Base-by-base conservation (phyloP, 2,113 vertebrate species). In the Bolborhynchus lineola region DNA sequence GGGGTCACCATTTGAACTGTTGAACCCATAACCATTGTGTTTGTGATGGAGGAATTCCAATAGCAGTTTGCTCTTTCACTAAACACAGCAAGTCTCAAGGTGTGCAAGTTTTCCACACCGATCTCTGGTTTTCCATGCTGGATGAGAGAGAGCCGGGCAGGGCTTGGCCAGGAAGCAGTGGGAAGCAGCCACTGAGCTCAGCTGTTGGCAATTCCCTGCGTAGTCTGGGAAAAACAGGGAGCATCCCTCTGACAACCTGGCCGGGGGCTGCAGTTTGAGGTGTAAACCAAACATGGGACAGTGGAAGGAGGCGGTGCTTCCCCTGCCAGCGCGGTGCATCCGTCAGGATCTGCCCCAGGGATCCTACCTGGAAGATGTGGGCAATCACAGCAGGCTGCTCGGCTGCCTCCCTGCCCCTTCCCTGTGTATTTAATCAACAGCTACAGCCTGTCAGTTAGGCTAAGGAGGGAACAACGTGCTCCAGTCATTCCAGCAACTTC, bases 251-350 rank as follows among this genome's bases (percentile, higher is more conserved):
- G 28, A 41, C 16, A 18, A 0, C 31, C 25, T 9, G 47, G 8
- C 35, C 26, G 35, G 53, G 39, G 44, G 47, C 49, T 76, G 29
- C 29, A 15, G 11, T 59, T 25, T 1, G 3, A 65, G 49, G 29
- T 20, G n/a, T 35, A 25, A 35, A 28, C 31, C 1, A 1, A n/a
- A 13, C 35, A 7, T 0, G 1, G 35, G 35, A 24, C 37, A 20
- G 13, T 11, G 39, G 65, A 42, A n/a, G 46, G 64, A 24, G 59
- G 25, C 0, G 0, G 52, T 0, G 7, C 26, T 37, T 67, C 25
- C 28, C 15, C 67, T 37, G 55, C 29, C 20, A 7, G 2, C 1
- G 2, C 2, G 1, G 31, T 2, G 1, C n/a, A 5, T 44, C n/a
- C 41, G 13, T 28, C 18, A 13, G n/a, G 83, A 7, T 41, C 65